Conservation (phyloP, 1,140 invertebrate genomes). For the Zaprionus tsacasi region DNA sequence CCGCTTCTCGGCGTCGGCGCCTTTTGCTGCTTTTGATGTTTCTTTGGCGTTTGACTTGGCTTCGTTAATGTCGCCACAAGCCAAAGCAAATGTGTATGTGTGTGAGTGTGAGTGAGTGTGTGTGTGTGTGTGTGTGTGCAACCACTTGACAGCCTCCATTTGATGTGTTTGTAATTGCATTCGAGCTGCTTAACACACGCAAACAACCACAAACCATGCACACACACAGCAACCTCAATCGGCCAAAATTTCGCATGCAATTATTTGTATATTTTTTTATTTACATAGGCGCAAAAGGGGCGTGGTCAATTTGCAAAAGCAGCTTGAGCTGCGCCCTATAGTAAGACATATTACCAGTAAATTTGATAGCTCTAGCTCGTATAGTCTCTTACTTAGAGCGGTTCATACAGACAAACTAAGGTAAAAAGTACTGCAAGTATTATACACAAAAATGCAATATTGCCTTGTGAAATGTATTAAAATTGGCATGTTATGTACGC, state of each 20-base stretch:
- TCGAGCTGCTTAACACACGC: background rate
- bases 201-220: slow-evolving; percentile 3
- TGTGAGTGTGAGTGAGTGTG: slow-evolving; percentile 8
- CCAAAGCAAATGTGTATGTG: slow-evolving; percentile 7
- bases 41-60: slow-evolving; percentile 37
- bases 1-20: background rate
- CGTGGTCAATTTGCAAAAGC: background rate
- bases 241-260: background rate
- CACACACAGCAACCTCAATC: background rate
- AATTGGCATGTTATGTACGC: background rate
- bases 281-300: background rate
- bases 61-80: slow-evolving; percentile 48
- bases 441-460: background rate
- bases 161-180: slow-evolving; percentile 18
- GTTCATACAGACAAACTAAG: background rate
- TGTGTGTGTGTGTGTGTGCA: slow-evolving; percentile 14
- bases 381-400: background rate
- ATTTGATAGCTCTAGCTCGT: background rate
- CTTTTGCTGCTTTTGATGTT: slow-evolving; percentile 44
- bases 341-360: background rate
- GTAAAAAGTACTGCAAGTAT: background rate
- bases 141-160: slow-evolving; percentile 9
- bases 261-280: no score
- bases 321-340: background rate
- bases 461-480: background rate